phyloP scores from a whole-genome alignment of 2,113 vertebrate genomes.

The Tychaedon coryphoeus region DNA sequence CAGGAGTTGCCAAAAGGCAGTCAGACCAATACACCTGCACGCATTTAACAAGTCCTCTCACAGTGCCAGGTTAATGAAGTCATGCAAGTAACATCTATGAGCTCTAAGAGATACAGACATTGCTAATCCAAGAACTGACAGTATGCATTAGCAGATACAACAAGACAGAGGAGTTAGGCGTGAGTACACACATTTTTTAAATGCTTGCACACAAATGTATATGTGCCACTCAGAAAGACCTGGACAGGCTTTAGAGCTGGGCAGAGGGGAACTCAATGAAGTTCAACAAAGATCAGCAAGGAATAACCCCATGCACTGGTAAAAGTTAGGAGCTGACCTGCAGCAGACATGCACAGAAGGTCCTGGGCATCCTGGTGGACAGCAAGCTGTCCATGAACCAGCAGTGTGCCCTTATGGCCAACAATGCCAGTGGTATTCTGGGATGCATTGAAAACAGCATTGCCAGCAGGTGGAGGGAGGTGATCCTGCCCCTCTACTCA shows the following conservation, averaged over 20 bases:
- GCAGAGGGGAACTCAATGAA: neutral
- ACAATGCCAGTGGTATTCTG: neutral
- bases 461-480: neutral
- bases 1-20: neutral
- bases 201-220: neutral
- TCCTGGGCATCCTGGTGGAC: neutral
- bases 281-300: neutral
- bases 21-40: neutral
- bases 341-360: neutral
- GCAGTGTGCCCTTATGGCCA: neutral
- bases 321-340: neutral
- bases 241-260: neutral
- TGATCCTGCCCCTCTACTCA: neutral
- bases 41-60: neutral
- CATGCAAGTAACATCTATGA: neutral
- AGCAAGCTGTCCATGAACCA: neutral
- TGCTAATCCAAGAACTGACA: neutral
- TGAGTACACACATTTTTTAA: neutral
- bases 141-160: neutral
- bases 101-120: neutral
- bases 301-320: neutral
- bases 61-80: neutral
- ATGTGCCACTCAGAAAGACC: neutral
- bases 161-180: rapidly evolving
- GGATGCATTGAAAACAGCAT: neutral